Conservation (phyloP, 2,113 vertebrate genomes). For the Oriolus oriolus region DNA sequence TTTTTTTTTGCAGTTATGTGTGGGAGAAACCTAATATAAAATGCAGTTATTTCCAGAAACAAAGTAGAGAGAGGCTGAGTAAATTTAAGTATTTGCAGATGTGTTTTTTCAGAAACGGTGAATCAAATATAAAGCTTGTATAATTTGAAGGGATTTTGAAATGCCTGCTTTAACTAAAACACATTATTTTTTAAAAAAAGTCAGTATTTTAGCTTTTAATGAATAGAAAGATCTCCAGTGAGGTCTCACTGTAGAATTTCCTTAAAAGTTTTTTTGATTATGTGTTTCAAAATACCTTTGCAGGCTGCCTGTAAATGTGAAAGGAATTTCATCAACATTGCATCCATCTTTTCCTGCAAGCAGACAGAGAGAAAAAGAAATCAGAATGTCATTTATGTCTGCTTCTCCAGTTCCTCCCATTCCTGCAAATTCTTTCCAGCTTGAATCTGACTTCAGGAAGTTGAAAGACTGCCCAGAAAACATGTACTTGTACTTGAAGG, state of each 20-base stretch:
- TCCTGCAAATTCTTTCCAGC: slow-evolving; percentile 88
- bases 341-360: neutral
- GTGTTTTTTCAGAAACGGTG: neutral
- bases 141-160: neutral
- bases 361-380: slow-evolving; percentile 16
- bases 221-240: neutral
- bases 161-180: neutral
- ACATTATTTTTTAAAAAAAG: accelerated
- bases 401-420: slow-evolving; percentile 68
- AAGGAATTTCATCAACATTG: neutral
- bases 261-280: neutral
- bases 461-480: slow-evolving; percentile 77
- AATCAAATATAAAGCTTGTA: neutral
- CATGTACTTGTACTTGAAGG: slow-evolving; percentile 88
- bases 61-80: neutral
- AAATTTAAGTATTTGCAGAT: neutral
- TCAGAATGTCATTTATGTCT: neutral
- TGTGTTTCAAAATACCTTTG: neutral
- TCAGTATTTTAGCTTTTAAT: neutral
- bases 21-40: neutral
- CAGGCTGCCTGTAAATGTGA: slow-evolving; percentile 22
- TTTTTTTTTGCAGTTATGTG: neutral
- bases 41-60: neutral
- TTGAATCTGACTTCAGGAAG: slow-evolving; percentile 89
- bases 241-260: neutral